Evolutionary conservation across 1,140 invertebrate species (phyloP).

Genomic region (Aphelinus certus): DNA sequence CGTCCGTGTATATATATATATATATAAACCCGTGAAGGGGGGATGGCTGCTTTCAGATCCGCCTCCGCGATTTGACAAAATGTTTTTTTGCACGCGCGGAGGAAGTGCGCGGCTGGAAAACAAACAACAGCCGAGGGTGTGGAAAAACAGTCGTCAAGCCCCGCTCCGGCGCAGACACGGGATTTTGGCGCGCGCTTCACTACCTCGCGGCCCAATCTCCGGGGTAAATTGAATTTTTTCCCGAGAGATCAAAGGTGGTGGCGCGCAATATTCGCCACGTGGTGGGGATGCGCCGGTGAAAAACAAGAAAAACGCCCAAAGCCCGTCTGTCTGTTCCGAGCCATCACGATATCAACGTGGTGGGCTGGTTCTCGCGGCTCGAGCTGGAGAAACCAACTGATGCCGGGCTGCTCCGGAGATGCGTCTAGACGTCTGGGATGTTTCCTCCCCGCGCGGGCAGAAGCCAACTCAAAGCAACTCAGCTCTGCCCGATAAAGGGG

Average conservation of each 20-base stretch:
- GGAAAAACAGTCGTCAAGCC: no score
- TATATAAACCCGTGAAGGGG: no score
- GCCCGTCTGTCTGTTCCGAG: conserved; percentile 20
- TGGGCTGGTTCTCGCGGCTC: conserved; percentile 17
- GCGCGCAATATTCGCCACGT: conserved; percentile 52
- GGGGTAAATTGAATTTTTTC: conserved; percentile 64
- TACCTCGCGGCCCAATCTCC: conserved; percentile 59
- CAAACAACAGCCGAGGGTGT: conserved; percentile 4
- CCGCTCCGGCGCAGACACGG: conserved; percentile 14
- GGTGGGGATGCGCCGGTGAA: conserved; percentile 14
- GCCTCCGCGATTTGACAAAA: conserved; percentile 11
- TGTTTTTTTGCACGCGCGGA: no score
- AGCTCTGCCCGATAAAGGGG: conserved; percentile 32
- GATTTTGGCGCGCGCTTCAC: conserved; percentile 50
- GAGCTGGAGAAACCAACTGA: conserved; percentile 4
- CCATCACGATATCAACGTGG: conserved; percentile 32
- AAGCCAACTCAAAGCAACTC: conserved; percentile 28
- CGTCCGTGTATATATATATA: no score
- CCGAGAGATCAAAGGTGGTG: conserved; percentile 55
- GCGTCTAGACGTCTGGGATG: conserved; percentile 39
- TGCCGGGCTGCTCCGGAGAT: conserved; percentile 20
- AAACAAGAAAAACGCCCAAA: conserved; percentile 18
- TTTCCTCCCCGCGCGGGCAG: neutral
- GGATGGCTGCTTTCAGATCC: conserved; percentile 40
- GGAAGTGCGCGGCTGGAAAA: conserved; percentile 1